phyloP scores from a whole-genome alignment of 2,888 invertebrate genomes.

The Globia sparganii region DNA sequence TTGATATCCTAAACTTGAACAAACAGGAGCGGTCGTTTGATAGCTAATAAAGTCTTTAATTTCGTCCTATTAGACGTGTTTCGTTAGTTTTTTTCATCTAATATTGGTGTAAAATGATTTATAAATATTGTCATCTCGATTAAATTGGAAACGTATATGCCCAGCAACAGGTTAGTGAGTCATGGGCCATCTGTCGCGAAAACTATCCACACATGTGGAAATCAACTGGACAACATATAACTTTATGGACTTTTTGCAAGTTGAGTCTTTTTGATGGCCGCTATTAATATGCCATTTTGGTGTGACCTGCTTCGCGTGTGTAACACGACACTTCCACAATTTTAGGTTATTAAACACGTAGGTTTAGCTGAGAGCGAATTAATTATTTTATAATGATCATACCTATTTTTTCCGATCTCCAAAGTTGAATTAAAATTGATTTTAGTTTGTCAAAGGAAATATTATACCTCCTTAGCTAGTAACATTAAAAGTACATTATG shows the following conservation, averaged over 20 bases:
- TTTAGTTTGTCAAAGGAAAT: conserved; percentile 17
- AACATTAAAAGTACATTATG: conserved; percentile 54
- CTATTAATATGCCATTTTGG: conserved; percentile 81
- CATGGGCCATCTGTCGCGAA: conserved; percentile 88
- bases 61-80: conserved; percentile 67
- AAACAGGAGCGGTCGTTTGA: conserved; percentile 75
- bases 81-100: conserved; percentile 66
- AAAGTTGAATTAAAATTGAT: conserved; percentile 25
- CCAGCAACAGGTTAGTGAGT: conserved; percentile 86
- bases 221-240: conserved; percentile 79
- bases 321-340: conserved; percentile 77
- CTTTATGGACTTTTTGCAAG: conserved; percentile 77
- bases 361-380: conserved; percentile 29
- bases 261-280: conserved; percentile 75
- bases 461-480: conserved; percentile 4
- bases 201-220: conserved; percentile 86
- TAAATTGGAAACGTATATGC: conserved; percentile 81
- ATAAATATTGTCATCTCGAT: conserved; percentile 82
- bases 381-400: conserved; percentile 66
- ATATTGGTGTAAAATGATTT: conserved; percentile 73
- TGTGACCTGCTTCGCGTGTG: conserved; percentile 75
- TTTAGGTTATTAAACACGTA: conserved; percentile 45
- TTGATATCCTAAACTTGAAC: conserved; percentile 72
- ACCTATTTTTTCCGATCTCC: conserved; percentile 52
- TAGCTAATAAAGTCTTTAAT: conserved; percentile 71